A percentile compares a stretch with the other conserved stretches of the same genome.
Evolutionary conservation across 2,797 vertebrate genomes (phyloP).

Genomic region (Malurus leucopterus): DNA sequence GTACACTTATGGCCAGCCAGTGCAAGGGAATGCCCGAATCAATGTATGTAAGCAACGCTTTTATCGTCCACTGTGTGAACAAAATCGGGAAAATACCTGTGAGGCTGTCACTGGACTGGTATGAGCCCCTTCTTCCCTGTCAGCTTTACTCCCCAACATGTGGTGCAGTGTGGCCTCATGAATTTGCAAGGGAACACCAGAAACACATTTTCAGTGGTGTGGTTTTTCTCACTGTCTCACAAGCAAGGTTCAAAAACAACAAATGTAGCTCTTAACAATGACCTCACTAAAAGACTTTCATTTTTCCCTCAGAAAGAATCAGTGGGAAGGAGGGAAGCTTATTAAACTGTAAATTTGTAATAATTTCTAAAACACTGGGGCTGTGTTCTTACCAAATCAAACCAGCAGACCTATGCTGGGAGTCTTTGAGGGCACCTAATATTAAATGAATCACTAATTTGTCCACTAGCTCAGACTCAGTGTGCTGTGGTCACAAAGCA

Average conservation of each 20-base stretch:
- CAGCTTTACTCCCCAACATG: not conserved
- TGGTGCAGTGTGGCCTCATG: not conserved
- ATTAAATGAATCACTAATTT: not conserved
- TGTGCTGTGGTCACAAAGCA: not conserved
- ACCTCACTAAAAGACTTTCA: not conserved
- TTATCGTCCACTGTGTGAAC: not conserved
- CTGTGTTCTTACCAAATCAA: not conserved
- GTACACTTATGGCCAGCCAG: slow-evolving; percentile 55
- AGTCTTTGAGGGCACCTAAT: not conserved
- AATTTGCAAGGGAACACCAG: not conserved
- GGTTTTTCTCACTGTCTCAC: not conserved
- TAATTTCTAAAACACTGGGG: not conserved
- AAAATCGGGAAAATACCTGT: not conserved
- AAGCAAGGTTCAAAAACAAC: not conserved
- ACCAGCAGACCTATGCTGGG: not conserved
- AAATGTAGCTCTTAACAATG: not conserved
- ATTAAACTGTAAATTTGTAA: not conserved
- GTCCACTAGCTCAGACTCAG: not conserved
- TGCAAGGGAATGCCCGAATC: slow-evolving; percentile 31
- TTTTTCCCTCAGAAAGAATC: not conserved
- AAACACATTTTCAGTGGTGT: not conserved
- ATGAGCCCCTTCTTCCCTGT: not conserved
- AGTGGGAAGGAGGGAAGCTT: not conserved
- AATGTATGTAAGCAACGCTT: slow-evolving; percentile 9
- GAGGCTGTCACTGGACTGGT: slow-evolving; percentile 29